phyloP scores from a whole-genome alignment of 1,140 invertebrate genomes.

The Aphelenchoides avenae region DNA sequence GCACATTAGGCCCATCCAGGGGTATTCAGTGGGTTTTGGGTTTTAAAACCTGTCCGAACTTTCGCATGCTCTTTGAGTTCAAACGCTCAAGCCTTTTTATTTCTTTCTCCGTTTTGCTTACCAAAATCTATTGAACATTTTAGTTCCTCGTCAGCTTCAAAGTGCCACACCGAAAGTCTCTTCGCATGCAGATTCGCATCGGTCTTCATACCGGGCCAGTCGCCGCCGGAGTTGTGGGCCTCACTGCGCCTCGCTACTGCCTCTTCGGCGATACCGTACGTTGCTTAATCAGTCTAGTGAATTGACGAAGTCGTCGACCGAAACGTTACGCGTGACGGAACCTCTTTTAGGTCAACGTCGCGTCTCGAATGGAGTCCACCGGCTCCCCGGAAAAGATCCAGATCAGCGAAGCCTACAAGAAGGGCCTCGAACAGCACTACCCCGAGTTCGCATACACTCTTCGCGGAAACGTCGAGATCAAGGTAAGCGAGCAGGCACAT shows the following conservation, averaged over 20 bases:
- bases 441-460: slow-evolving; percentile 34
- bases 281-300: slow-evolving; percentile 45
- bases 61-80: too few relatives aligned
- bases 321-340: not conserved
- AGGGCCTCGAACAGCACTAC: slow-evolving; percentile 35
- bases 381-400: slow-evolving; percentile 65
- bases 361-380: slow-evolving; percentile 79
- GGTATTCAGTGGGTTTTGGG: too few relatives aligned
- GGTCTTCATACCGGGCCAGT: slow-evolving; percentile 62
- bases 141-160: slow-evolving; percentile 48
- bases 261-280: slow-evolving; percentile 83
- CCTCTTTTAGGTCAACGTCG: slow-evolving; percentile 63
- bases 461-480: slow-evolving; percentile 40
- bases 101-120: slow-evolving; percentile 34
- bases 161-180: slow-evolving; percentile 45
- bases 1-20: too few relatives aligned
- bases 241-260: slow-evolving; percentile 58
- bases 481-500: slow-evolving; percentile 29
- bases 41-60: too few relatives aligned
- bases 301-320: too few relatives aligned
- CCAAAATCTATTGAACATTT: slow-evolving; percentile 51
- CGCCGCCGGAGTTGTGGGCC: slow-evolving; percentile 60
- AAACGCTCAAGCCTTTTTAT: too few relatives aligned
- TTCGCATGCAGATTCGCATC: slow-evolving; percentile 69
- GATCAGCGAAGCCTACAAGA: slow-evolving; percentile 42